A percentile compares a stretch with the other conserved stretches of the same genome.
phyloP scores from a whole-genome alignment of 2,888 invertebrate genomes.

The Synanthedon vespiformis region DNA sequence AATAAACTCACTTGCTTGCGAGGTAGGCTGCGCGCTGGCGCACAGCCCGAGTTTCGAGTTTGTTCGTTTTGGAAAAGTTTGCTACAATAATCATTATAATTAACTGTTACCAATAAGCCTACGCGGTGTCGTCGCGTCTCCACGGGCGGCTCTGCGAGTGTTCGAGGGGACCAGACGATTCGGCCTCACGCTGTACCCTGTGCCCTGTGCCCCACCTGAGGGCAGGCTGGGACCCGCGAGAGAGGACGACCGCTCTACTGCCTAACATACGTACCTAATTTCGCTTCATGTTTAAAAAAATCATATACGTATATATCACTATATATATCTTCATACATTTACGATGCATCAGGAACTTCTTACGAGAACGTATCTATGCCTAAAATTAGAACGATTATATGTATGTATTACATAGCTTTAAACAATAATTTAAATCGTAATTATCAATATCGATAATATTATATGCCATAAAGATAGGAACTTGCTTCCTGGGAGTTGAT shows the following conservation, averaged over 20 bases:
- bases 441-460: constrained; percentile 73
- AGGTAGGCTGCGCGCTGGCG: constrained; percentile 74
- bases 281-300: constrained; percentile 68
- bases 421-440: constrained; percentile 72
- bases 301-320: constrained; percentile 67
- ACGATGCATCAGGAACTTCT: constrained; percentile 72
- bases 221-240: constrained; percentile 36
- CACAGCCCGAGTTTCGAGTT: constrained; percentile 72
- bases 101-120: constrained; percentile 68
- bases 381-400: constrained; percentile 72
- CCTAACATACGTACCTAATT: constrained; percentile 68
- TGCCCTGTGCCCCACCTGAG: not conserved
- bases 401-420: constrained; percentile 73
- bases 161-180: not conserved
- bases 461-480: constrained; percentile 73
- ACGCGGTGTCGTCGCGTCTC: constrained; percentile 64
- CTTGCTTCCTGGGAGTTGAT: constrained; percentile 72
- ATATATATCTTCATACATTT: constrained; percentile 71
- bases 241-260: constrained; percentile 67
- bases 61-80: constrained; percentile 72
- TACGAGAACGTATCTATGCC: constrained; percentile 71
- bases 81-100: constrained; percentile 70
- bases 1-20: constrained; percentile 82
- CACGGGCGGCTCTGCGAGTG: constrained; percentile 36
- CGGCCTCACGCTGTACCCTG: not conserved